A percentile compares a stretch with the other conserved stretches of the same genome.
phyloP scores from a whole-genome alignment of 2,888 invertebrate species.

The Cyclophora albipunctata region DNA sequence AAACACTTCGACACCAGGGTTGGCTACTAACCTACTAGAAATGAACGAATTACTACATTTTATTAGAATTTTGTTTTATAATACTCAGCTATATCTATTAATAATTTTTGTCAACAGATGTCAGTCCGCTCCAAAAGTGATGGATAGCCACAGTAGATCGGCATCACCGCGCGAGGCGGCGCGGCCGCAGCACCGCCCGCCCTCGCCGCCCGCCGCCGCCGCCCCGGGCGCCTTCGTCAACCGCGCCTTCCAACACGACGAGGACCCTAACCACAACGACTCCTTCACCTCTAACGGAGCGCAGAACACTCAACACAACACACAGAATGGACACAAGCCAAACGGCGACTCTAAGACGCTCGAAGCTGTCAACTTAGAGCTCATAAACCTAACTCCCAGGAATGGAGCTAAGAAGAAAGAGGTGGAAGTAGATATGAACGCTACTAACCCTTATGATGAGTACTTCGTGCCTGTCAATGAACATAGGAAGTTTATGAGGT shows the following conservation, averaged over 20 bases:
- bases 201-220: conserved; percentile 51
- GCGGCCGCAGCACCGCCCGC: conserved; percentile 66
- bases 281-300: conserved; percentile 63
- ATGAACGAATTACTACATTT: too few species aligned
- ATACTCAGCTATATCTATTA: too few species aligned
- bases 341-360: conserved; percentile 63
- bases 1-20: too few species aligned
- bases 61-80: too few species aligned
- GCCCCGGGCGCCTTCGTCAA: conserved; percentile 64
- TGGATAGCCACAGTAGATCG: conserved; percentile 71
- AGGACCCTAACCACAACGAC: conserved; percentile 65
- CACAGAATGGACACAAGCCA: conserved; percentile 59
- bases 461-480: conserved; percentile 91
- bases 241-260: conserved; percentile 58
- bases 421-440: conserved; percentile 77
- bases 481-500: conserved; percentile 90
- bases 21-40: too few species aligned
- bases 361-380: conserved; percentile 87
- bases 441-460: conserved; percentile 85
- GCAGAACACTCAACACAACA: conserved; percentile 11
- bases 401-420: conserved; percentile 80
- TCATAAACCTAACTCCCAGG: conserved; percentile 81
- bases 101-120: conserved; percentile 46
- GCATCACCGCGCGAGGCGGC: conserved; percentile 68
- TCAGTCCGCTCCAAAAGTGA: conserved; percentile 69